Base-by-base conservation (phyloP, 2,797 vertebrate species). In the Tauraco hartlaubi region DNA sequence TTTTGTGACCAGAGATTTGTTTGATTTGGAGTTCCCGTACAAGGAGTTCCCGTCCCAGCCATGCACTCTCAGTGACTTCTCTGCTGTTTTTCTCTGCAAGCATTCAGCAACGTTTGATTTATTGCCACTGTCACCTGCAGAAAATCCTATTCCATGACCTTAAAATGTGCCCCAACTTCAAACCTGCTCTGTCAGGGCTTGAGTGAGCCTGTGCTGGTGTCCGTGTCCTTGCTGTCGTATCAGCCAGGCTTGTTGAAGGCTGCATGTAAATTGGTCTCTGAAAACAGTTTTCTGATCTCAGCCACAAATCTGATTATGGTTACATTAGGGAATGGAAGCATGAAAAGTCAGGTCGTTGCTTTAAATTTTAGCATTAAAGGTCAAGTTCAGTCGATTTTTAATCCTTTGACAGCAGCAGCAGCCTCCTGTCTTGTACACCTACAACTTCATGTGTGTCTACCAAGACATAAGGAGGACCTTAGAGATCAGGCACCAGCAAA, bases 321-420 rank as follows among this genome's bases (percentile, higher is more conserved):
- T 92, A 88, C 48, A 39, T 82, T 93, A 91, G 78, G 90, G 81
- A 90, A 88, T 64, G 41, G 72, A 85, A 92, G 82, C 62, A 49
- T 26, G 4, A 66, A 35, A 59, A 92, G 64, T 69, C 8, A 5
- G 20, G 18, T 94, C 22, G 29, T 59, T 94, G 35, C 61, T 88
- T 94, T 39, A 75, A 62, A 82, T 92, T 92, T 81, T 94, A 85
- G 52, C 61, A 64, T 92, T 95, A 96, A 94, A 85, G 93, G 89
- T 92, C 82, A 95, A 80, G 33, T 84, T 94, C 55, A 54, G 79
- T 86, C 93, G 88, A 94, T 90, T 91, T 95, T 77, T 93, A 94
- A 94, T 95, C 88, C 87, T 96, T 94, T 13, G 29, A 49, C 55
- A 86, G 67, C 52, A 81, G 22, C 64, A 66, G 67, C 66, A 94